These are phyloP conservation scores for Himalopsyche japonica DNA, from an alignment of 2,888 invertebrate species.

Conservation along the genomic window DNA sequence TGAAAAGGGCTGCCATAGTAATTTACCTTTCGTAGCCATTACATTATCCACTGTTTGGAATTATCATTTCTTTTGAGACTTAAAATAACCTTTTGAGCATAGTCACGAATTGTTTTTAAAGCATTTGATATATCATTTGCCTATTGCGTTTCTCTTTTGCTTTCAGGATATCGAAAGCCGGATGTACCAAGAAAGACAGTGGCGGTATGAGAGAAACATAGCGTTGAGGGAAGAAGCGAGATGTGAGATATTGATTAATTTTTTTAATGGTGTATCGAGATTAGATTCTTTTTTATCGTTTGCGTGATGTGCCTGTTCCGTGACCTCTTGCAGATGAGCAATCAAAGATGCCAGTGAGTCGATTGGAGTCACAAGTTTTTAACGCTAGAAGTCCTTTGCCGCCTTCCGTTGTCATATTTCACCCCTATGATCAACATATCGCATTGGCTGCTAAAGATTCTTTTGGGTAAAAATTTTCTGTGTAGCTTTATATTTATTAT, in stretches of 20 bases:
- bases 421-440: constrained; percentile 88
- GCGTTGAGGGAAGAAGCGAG: constrained; percentile 67
- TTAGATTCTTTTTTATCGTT: not conserved
- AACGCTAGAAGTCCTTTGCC: constrained; percentile 77
- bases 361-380: constrained; percentile 83
- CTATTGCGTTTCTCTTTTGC: too few species aligned
- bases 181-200: constrained; percentile 70
- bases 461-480: constrained; percentile 63
- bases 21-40: too few species aligned
- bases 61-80: too few species aligned
- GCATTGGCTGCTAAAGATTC: constrained; percentile 85
- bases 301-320: not conserved
- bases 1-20: too few species aligned
- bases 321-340: constrained; percentile 59
- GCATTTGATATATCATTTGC: too few species aligned
- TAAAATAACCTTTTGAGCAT: too few species aligned
- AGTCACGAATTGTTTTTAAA: too few species aligned
- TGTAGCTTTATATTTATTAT: too few species aligned
- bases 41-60: too few species aligned
- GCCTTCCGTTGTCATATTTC: constrained; percentile 79
- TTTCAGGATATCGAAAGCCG: constrained; percentile 60
- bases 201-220: constrained; percentile 74
- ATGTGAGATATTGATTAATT: constrained; percentile 42
- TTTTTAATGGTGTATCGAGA: not conserved
- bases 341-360: constrained; percentile 57